phyloP scores from a whole-genome alignment of 2,888 invertebrate species.

The Drepana falcataria region DNA sequence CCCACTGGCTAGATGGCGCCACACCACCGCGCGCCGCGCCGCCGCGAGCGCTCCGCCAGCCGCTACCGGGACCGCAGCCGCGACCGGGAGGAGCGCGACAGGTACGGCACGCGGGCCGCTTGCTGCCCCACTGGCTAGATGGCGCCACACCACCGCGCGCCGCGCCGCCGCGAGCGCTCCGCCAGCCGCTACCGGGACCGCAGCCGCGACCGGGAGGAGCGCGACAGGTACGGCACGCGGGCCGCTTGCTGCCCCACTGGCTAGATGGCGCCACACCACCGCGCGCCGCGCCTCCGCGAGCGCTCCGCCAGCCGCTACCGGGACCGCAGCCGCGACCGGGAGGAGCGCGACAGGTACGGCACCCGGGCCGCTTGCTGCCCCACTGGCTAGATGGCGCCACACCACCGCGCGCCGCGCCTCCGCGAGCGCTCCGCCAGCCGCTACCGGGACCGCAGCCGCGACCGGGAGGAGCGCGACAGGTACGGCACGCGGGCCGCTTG shows the following conservation, averaged over 20 bases:
- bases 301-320: slow-evolving; percentile 63
- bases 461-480: slow-evolving; percentile 69
- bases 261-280: no score
- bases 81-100: slow-evolving; percentile 66
- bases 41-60: slow-evolving; percentile 61
- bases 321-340: slow-evolving; percentile 63
- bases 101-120: no score
- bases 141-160: slow-evolving; percentile 61
- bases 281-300: slow-evolving; percentile 62
- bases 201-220: slow-evolving; percentile 63
- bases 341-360: slow-evolving; percentile 64
- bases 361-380: no score
- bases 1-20: slow-evolving; percentile 3
- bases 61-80: slow-evolving; percentile 65
- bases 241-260: no score
- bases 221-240: slow-evolving; percentile 64
- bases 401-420: slow-evolving; percentile 62
- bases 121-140: no score
- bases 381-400: no score
- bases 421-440: slow-evolving; percentile 62
- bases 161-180: slow-evolving; percentile 62
- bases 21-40: slow-evolving; percentile 60
- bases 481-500: no score
- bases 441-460: slow-evolving; percentile 64
- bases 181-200: slow-evolving; percentile 63